Evolutionary conservation across 1,140 invertebrate genomes (phyloP).

Genomic region (Drosophila pectinifera): DNA sequence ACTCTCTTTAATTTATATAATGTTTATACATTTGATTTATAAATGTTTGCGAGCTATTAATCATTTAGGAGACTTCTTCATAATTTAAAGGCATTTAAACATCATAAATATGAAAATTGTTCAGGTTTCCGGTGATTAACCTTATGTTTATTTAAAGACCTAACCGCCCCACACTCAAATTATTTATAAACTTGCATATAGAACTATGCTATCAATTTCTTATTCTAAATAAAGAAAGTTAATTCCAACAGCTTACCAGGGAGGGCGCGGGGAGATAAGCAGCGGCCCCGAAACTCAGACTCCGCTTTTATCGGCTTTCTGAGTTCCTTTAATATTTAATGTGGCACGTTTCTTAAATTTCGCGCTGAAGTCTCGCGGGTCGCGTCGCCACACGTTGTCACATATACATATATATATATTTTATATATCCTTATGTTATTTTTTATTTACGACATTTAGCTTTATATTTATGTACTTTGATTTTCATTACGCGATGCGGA

Average conservation of each 20-base stretch:
- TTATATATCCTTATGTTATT: conserved; percentile 49
- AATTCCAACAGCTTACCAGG: conserved; percentile 30
- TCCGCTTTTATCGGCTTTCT: neutral
- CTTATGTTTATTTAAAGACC: neutral
- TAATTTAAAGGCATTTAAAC: neutral
- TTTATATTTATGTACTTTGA: conserved; percentile 78
- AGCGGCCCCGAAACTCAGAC: neutral
- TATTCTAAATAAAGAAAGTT: conserved; percentile 1
- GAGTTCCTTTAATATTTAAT: conserved; percentile 65
- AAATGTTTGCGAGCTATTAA: neutral
- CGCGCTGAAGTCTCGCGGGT: conserved; percentile 37
- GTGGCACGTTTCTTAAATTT: conserved; percentile 58
- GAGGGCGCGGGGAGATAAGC: neutral
- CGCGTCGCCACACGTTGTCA: conserved; percentile 21
- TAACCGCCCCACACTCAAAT: too few relatives aligned
- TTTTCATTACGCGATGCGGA: conserved; percentile 70
- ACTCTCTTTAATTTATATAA: neutral
- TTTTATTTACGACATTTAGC: conserved; percentile 80
- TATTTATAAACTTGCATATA: neutral
- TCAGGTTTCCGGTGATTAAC: neutral
- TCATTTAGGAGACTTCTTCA: too few relatives aligned
- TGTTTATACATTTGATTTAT: neutral
- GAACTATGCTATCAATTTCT: neutral
- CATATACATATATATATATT: conserved; percentile 33
- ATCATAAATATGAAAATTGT: neutral